These are phyloP conservation scores for Darevskia nairensis DNA, from an alignment of 2,797 vertebrate species.

Conservation along the genomic window DNA sequence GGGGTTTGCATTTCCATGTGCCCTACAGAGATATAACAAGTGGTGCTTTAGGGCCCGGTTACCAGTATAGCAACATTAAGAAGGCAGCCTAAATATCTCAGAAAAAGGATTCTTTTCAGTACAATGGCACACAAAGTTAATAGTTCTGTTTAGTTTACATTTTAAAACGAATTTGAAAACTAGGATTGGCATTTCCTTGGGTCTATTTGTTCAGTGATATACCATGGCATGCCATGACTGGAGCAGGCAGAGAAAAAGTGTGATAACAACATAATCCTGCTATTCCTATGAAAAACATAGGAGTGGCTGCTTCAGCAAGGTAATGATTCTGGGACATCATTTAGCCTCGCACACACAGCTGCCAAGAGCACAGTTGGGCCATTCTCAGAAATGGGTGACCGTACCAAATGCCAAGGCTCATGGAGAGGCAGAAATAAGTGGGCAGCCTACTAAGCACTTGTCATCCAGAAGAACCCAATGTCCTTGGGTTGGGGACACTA, in stretches of 20 bases:
- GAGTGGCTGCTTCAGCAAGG: not conserved
- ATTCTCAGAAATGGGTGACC: not conserved
- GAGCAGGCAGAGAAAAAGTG: not conserved
- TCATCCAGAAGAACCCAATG: not conserved
- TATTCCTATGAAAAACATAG: not conserved
- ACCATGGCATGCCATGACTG: not conserved
- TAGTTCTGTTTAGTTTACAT: not conserved
- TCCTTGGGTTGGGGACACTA: not conserved
- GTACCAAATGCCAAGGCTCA: not conserved
- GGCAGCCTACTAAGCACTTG: not conserved
- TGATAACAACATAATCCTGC: not conserved
- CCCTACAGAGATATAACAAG: constrained; percentile 22
- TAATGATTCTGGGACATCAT: not conserved
- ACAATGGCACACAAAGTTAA: not conserved
- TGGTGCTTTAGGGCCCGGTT: not conserved
- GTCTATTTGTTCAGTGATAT: not conserved
- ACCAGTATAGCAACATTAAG: not conserved
- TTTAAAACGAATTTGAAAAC: not conserved
- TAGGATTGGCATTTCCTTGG: not conserved
- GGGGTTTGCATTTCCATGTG: constrained; percentile 13
- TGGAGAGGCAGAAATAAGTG: not conserved
- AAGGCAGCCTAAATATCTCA: not conserved
- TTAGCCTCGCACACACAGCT: not conserved
- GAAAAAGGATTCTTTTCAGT: not conserved
- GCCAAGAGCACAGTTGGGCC: too few species aligned